Base-by-base conservation (phyloP, 2,797 vertebrate species). In the Menidia menidia region DNA sequence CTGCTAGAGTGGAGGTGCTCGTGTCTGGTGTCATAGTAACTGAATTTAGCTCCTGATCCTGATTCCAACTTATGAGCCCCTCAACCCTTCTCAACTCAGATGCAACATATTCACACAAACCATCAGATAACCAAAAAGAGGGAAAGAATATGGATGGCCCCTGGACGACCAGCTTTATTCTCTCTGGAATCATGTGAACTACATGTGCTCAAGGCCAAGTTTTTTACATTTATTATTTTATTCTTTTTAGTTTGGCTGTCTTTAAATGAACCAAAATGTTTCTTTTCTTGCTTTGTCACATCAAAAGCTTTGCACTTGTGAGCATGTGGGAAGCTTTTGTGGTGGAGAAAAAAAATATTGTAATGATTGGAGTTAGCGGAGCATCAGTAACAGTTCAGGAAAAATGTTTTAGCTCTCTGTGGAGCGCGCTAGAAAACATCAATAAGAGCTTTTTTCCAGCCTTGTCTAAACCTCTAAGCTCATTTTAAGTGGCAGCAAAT, bases 21-120 rank as follows among this genome's bases (percentile, higher is more conserved):
- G 77, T 80, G 85, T 92, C 90, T 89, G 94, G 93, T 94, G 91
- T 89, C 92, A 95, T 92, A 92, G 90, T 88, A 91, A 93, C 93
- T 92, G 86, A 80, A 88, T 67, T 85, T 73, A 87, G 84, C 75
- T 90, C 60, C 61, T 81, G 92, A 92, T 93, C 86, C 85, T 71
- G 87, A 90, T 85, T 80, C 78, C 82, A 88, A 85, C 92, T 96
- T 87, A 91, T 95, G 93, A 93, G 92, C 92, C 92, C 89, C 90
- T 91, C 88, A 86, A 93, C 92, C 93, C 80, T 84, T 93, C 92
- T 93, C 86, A 86, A 88, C 93, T 94, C 91, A 90, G 90, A 91
- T 87, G 88, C 83, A 74, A 82, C 62, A 70, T 75, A 83, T 84
- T 31, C 48, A n/a, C n/a, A 60, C 64, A 55, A 50, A 47, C 55